phyloP scores from a whole-genome alignment of 1,140 invertebrate species.

The Tetramorium simillimum region DNA sequence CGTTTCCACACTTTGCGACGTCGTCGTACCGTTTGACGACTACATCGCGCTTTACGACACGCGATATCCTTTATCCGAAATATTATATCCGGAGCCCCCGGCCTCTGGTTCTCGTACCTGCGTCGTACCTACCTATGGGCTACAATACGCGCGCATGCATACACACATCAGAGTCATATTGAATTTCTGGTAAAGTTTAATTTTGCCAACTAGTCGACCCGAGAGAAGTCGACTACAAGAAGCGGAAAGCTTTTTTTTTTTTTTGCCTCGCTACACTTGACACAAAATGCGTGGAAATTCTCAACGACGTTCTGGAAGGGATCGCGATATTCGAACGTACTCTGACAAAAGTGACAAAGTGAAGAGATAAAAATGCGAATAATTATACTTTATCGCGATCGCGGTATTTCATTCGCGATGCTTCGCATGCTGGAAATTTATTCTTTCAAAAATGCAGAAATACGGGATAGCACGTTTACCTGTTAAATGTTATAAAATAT shows the following conservation, averaged over 20 bases:
- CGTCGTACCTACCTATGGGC: too few species aligned
- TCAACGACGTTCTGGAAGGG: conserved; percentile 41
- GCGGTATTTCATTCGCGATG: neutral
- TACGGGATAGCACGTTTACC: neutral
- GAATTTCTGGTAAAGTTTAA: conserved; percentile 69
- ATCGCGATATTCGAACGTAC: neutral
- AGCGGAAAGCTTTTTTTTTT: conserved; percentile 22
- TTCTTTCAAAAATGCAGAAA: neutral
- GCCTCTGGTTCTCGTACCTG: conserved; percentile 15
- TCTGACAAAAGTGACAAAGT: neutral
- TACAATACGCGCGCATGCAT: neutral
- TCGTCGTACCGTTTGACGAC: conserved; percentile 61
- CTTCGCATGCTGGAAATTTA: neutral
- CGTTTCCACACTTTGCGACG: conserved; percentile 41
- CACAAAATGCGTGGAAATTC: conserved; percentile 43
- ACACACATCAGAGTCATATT: conserved; percentile 52
- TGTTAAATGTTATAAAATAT: conserved; percentile 3
- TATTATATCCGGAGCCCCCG: conserved; percentile 72
- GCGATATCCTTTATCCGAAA: conserved; percentile 81
- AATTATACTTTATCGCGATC: conserved; percentile 28
- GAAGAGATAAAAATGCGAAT: neutral
- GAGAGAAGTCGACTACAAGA: conserved; percentile 26
- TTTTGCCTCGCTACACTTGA: neutral
- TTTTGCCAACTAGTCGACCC: conserved; percentile 48
- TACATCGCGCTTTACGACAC: conserved; percentile 78